These are phyloP conservation scores for Drosophila novamexicana DNA, from an alignment of 1,140 invertebrate genomes.

Conservation along the genomic window DNA sequence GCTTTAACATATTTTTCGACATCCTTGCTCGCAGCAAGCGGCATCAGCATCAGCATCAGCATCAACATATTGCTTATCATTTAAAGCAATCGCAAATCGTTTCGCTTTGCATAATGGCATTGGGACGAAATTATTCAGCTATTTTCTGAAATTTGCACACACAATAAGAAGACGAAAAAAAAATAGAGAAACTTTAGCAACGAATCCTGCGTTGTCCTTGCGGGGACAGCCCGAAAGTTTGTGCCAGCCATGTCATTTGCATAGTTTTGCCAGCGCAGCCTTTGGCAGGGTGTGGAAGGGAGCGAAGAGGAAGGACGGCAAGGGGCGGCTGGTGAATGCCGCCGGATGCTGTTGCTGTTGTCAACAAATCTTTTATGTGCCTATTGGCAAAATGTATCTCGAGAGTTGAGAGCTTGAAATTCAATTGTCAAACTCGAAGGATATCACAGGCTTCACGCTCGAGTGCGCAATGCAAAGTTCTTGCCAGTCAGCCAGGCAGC, in stretches of 20 bases:
- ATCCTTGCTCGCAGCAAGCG: not conserved
- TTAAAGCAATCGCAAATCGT: slow-evolving; percentile 81
- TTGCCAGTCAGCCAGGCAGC: not conserved
- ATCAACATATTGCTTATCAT: slow-evolving; percentile 76
- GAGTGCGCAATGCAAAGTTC: slow-evolving; percentile 38
- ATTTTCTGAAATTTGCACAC: slow-evolving; percentile 44
- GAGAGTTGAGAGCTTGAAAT: slow-evolving; percentile 54
- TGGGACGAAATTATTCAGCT: slow-evolving; percentile 49
- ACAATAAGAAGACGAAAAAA: not conserved
- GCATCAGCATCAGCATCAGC: not conserved
- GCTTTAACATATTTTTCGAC: slow-evolving; percentile 9
- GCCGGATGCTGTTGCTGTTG: slow-evolving; percentile 67
- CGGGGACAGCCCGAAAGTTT: slow-evolving; percentile 62
- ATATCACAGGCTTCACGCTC: slow-evolving; percentile 77
- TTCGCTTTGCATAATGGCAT: slow-evolving; percentile 78
- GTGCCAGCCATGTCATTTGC: slow-evolving; percentile 78
- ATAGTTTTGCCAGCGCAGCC: slow-evolving; percentile 72
- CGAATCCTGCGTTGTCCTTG: slow-evolving; percentile 43
- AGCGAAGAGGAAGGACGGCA: not conserved
- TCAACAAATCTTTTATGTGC: slow-evolving; percentile 81
- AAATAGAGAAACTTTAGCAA: slow-evolving; percentile 24
- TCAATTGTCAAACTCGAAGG: slow-evolving; percentile 75
- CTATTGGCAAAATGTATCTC: slow-evolving; percentile 74
- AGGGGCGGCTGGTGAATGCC: not conserved
- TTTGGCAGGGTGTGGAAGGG: slow-evolving; percentile 1